Evolutionary conservation across 2,113 vertebrate species (phyloP).

Genomic region (Uria lomvia): DNA sequence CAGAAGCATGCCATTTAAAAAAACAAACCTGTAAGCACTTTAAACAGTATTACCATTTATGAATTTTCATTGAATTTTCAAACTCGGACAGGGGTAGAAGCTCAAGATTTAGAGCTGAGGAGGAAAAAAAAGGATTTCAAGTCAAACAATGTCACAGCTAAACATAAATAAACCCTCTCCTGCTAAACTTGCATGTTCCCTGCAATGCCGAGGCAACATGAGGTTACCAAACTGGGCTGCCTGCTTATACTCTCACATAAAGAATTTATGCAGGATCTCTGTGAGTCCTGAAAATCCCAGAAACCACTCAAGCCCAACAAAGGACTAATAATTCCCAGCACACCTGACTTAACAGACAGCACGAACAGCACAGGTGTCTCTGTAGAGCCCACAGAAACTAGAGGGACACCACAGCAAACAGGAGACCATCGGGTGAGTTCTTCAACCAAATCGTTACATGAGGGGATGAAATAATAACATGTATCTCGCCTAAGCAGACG

Average conservation of each 20-base stretch:
- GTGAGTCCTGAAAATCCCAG: not conserved
- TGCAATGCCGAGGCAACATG: not conserved
- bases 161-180: not conserved
- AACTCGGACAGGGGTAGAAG: not conserved
- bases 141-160: not conserved
- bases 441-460: not conserved
- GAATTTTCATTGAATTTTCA: not conserved
- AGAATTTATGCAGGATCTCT: not conserved
- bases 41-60: not conserved
- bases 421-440: not conserved
- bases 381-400: not conserved
- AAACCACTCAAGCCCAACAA: not conserved
- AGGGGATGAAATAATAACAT: not conserved
- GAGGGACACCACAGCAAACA: not conserved
- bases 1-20: not conserved
- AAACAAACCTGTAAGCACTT: not conserved
- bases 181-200: not conserved
- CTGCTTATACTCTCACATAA: not conserved
- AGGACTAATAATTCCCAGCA: not conserved
- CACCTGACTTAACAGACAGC: not conserved
- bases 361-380: not conserved
- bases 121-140: not conserved
- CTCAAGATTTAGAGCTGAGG: not conserved
- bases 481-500: not conserved
- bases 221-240: not conserved